phyloP scores from a whole-genome alignment of 2,113 vertebrate genomes.

The Tyto alba region DNA sequence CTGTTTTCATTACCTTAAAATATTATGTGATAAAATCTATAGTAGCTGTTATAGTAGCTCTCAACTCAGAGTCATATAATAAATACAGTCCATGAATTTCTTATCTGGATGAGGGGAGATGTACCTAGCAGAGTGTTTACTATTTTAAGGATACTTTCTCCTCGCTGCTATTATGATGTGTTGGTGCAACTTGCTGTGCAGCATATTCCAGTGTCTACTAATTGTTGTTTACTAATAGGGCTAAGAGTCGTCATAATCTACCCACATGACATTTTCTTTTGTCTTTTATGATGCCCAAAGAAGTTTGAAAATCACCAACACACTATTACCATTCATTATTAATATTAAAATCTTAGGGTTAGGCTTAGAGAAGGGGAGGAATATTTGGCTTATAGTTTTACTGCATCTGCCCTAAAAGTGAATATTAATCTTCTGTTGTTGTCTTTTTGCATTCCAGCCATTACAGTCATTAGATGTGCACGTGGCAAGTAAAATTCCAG shows the following conservation, averaged over 20 bases:
- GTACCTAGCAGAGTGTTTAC: not conserved
- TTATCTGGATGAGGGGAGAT: not conserved
- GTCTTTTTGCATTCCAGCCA: not conserved
- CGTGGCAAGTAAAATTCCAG: not conserved
- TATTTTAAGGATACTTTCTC: conserved; percentile 10
- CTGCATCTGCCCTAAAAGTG: not conserved
- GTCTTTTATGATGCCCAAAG: not conserved
- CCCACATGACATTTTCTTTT: conserved; percentile 5
- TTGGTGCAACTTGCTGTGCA: conserved; percentile 7
- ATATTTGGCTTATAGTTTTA: not conserved
- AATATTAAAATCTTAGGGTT: not conserved
- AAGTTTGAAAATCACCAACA: not conserved
- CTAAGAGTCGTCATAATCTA: not conserved
- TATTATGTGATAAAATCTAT: not conserved
- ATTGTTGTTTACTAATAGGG: not conserved
- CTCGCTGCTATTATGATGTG: not conserved
- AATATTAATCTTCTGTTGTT: not conserved
- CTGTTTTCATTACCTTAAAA: not conserved
- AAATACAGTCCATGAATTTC: not conserved
- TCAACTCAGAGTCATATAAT: not conserved
- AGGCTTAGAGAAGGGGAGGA: not conserved
- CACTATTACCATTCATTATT: not conserved
- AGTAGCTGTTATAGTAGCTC: not conserved
- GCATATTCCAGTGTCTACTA: conserved; percentile 11
- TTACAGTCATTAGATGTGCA: not conserved